Conservation (phyloP, 1,140 invertebrate genomes). For the Drosophila kohkoa region DNA sequence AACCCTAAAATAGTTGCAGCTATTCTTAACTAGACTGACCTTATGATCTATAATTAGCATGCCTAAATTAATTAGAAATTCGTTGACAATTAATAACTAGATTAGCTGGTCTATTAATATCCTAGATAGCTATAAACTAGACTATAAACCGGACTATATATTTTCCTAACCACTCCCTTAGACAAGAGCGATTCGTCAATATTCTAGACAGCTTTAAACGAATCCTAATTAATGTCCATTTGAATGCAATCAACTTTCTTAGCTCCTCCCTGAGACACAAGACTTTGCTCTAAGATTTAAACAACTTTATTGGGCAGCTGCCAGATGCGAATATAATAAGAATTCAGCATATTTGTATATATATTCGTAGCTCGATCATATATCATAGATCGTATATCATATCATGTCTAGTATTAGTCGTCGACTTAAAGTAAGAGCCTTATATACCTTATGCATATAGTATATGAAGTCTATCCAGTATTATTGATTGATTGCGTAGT, state of each 20-base stretch:
- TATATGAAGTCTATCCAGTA: slow-evolving; percentile 65
- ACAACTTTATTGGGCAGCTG: slow-evolving; percentile 63
- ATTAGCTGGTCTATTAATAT: too few relatives aligned
- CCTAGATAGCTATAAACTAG: too few relatives aligned
- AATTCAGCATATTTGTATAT: slow-evolving; percentile 41
- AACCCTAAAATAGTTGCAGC: neutral
- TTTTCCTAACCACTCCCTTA: too few relatives aligned
- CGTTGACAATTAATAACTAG: too few relatives aligned
- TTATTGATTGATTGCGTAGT: slow-evolving; percentile 45
- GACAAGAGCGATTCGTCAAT: too few relatives aligned
- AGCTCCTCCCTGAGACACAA: neutral
- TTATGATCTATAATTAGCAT: neutral
- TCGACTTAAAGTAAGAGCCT: slow-evolving; percentile 10
- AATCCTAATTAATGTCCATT: too few relatives aligned
- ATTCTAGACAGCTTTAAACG: too few relatives aligned
- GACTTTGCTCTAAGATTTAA: slow-evolving; percentile 33
- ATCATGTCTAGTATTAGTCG: slow-evolving; percentile 10
- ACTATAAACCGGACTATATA: too few relatives aligned
- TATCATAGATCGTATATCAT: slow-evolving; percentile 10
- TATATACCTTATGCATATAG: slow-evolving; percentile 38
- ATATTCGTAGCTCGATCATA: neutral
- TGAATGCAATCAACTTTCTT: too few relatives aligned
- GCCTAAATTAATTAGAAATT: too few relatives aligned
- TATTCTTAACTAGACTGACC: neutral
- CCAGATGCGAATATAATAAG: slow-evolving; percentile 24